A percentile compares a stretch with the other conserved stretches of the same genome.
Conservation (phyloP, 2,888 invertebrate genomes). For the Trichopoda pennipes region DNA sequence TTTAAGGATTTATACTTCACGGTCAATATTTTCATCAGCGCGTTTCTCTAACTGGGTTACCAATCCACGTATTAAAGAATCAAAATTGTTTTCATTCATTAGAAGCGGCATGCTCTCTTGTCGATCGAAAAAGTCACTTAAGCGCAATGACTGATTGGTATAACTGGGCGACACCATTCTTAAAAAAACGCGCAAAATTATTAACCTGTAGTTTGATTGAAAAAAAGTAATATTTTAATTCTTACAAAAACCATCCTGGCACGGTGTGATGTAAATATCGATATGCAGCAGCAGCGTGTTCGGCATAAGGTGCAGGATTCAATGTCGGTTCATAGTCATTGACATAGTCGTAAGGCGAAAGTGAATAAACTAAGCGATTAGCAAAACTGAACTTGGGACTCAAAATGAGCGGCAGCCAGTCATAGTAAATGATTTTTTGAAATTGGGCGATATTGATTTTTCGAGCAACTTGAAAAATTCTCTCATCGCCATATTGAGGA, state of each 20-base stretch:
- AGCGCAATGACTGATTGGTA: constrained; percentile 74
- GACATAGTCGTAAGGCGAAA: constrained; percentile 75
- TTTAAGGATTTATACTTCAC: constrained; percentile 79
- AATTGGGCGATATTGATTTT: constrained; percentile 81
- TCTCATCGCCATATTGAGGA: constrained; percentile 81
- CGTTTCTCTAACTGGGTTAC: constrained; percentile 87
- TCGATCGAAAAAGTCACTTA: constrained; percentile 74
- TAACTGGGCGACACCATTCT: constrained; percentile 74
- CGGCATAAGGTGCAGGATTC: constrained; percentile 83
- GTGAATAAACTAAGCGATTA: constrained; percentile 73
- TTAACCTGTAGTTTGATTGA: neutral
- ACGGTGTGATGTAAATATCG: constrained; percentile 84
- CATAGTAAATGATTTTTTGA: constrained; percentile 82
- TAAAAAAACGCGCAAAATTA: neutral
- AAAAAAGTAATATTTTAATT: constrained; percentile 25
- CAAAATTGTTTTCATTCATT: constrained; percentile 82
- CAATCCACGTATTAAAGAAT: constrained; percentile 87
- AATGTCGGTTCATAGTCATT: constrained; percentile 82
- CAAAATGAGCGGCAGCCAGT: constrained; percentile 81
- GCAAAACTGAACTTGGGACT: constrained; percentile 74
- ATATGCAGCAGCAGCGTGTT: constrained; percentile 84
- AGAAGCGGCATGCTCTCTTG: constrained; percentile 73
- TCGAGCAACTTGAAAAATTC: constrained; percentile 81
- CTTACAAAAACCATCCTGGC: constrained; percentile 81
- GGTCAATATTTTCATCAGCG: constrained; percentile 87